phyloP scores from a whole-genome alignment of 2,888 invertebrate genomes.

The Meandrusa payeni region DNA sequence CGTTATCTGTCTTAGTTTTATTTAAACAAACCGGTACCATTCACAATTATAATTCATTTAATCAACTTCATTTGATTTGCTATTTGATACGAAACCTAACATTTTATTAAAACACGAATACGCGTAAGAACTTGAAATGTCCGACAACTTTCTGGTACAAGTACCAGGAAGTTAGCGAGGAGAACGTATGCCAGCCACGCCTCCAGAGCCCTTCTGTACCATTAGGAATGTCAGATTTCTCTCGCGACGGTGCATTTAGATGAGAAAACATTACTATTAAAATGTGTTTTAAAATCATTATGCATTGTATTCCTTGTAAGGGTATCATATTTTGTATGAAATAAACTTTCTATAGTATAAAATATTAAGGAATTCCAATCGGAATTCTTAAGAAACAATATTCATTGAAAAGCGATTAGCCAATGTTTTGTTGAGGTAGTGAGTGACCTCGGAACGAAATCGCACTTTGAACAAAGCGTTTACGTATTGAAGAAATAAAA shows the following conservation, averaged over 20 bases:
- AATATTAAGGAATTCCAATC: neutral
- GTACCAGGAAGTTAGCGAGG: constrained; percentile 55
- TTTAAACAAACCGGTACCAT: too few species aligned
- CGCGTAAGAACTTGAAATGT: constrained; percentile 30
- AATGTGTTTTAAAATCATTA: too few species aligned
- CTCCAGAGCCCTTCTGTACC: constrained; percentile 51
- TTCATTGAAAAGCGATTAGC: constrained; percentile 61
- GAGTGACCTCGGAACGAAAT: constrained; percentile 64
- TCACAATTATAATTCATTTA: too few species aligned
- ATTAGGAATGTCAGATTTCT: constrained; percentile 37
- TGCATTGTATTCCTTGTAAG: neutral
- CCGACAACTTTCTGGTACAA: constrained; percentile 28
- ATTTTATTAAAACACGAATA: neutral
- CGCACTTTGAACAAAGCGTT: constrained; percentile 62
- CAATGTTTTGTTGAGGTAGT: constrained; percentile 60
- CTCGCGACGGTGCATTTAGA: constrained; percentile 36
- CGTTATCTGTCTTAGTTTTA: too few species aligned
- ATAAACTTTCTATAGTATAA: too few species aligned
- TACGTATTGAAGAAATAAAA: constrained; percentile 27
- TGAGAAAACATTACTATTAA: constrained; percentile 13
- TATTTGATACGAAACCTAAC: too few species aligned
- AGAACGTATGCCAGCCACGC: constrained; percentile 57
- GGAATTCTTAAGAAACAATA: constrained; percentile 31
- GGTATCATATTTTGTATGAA: too few species aligned
- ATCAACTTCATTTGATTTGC: too few species aligned